Evolutionary conservation across 2,888 invertebrate genomes (phyloP).

Genomic region (Aricia artaxerxes): DNA sequence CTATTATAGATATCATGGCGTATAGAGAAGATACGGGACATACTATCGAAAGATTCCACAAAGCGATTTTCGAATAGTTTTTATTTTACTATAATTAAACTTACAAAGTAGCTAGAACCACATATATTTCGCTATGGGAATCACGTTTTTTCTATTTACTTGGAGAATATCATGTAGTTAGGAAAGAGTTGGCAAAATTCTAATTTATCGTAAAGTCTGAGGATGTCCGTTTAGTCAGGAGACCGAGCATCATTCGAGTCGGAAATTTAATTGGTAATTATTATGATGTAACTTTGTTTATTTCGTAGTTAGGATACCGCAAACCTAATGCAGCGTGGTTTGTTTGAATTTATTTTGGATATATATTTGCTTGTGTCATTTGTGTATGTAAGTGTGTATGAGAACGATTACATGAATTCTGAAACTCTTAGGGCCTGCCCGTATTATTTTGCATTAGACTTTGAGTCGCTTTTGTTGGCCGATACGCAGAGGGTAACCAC

Average conservation of each 20-base stretch:
- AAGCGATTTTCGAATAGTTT: conserved; percentile 38
- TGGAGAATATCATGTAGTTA: conserved; percentile 72
- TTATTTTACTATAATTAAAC: conserved; percentile 38
- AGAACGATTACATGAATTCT: conserved; percentile 61
- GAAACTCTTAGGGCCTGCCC: conserved; percentile 57
- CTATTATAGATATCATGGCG: conserved; percentile 2
- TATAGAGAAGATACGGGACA: conserved; percentile 29
- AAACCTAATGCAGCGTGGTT: conserved; percentile 57
- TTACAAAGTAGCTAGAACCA: conserved; percentile 57
- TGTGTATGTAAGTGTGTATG: conserved; percentile 48
- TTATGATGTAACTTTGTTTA: conserved; percentile 69
- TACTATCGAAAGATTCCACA: conserved; percentile 35
- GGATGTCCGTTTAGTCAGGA: conserved; percentile 58
- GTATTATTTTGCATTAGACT: conserved; percentile 40
- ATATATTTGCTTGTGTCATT: conserved; percentile 51
- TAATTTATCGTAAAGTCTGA: conserved; percentile 71
- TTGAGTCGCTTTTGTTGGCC: conserved; percentile 41
- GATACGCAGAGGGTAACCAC: conserved; percentile 37
- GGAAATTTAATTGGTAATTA: conserved; percentile 66
- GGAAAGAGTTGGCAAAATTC: conserved; percentile 68
- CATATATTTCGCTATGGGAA: conserved; percentile 66
- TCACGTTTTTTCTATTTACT: conserved; percentile 68
- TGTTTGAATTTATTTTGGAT: conserved; percentile 57
- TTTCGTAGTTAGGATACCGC: conserved; percentile 72
- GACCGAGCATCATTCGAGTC: conserved; percentile 69